These are phyloP conservation scores for Portunus trituberculatus DNA, from an alignment of 1,140 invertebrate species.

Conservation along the genomic window DNA sequence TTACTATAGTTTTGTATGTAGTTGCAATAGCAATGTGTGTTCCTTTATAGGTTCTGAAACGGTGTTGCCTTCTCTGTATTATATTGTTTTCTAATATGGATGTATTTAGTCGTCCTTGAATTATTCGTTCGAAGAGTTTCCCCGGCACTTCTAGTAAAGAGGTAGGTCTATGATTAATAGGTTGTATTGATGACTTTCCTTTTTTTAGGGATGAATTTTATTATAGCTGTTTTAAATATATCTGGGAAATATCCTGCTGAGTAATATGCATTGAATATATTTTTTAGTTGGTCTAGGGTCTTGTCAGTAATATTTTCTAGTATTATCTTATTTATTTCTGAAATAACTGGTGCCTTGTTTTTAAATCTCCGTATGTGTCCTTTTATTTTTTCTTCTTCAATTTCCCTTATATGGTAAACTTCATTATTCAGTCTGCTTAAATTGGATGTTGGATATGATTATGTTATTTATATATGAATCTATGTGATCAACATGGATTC, in stretches of 20 bases:
- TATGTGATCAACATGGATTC: background rate
- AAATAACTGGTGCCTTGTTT: no score
- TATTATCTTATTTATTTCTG: no score
- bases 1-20: background rate
- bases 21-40: background rate
- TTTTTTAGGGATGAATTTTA: background rate
- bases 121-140: background rate
- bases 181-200: background rate
- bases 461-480: background rate
- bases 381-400: background rate
- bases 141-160: conserved; percentile 34
- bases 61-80: background rate
- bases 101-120: background rate
- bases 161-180: background rate
- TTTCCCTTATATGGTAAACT: background rate
- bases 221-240: no score
- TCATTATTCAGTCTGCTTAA: background rate
- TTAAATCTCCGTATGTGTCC: background rate
- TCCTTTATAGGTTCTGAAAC: background rate
- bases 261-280: no score
- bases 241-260: no score
- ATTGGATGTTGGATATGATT: background rate
- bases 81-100: background rate
- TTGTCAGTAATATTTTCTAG: no score
- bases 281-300: no score